These are phyloP conservation scores for Caenorhabditis sulstoni DNA, from an alignment of 2,888 invertebrate species.

Conservation along the genomic window DNA sequence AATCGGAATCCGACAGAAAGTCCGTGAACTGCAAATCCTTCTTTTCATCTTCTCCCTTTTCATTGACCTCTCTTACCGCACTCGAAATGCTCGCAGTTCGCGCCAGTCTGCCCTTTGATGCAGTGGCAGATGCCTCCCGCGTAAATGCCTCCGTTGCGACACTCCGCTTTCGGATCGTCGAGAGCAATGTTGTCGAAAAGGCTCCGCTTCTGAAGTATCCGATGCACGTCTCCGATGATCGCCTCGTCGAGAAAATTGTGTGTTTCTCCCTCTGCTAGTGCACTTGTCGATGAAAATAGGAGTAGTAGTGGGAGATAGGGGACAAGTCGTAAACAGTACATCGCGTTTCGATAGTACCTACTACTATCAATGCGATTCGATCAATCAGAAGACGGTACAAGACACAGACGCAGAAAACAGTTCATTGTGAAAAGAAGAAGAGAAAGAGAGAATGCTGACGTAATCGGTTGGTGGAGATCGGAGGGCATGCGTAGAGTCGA, in stretches of 20 bases:
- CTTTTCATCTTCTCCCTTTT: too few species aligned
- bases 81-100: conserved; percentile 71
- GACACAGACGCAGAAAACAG: conserved; percentile 5
- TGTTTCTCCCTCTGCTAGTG: neutral
- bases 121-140: conserved; percentile 70
- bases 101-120: conserved; percentile 72
- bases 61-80: conserved; percentile 62
- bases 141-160: conserved; percentile 69
- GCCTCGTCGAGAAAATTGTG: conserved; percentile 16
- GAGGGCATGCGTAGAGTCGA: conserved; percentile 1
- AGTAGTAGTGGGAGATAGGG: conserved; percentile 7
- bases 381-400: neutral
- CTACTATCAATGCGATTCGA: conserved; percentile 26
- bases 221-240: conserved; percentile 24
- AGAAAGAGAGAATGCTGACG: conserved; percentile 17
- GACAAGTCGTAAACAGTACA: conserved; percentile 29
- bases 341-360: conserved; percentile 13
- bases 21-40: conserved; percentile 70
- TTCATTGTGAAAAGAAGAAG: conserved; percentile 20
- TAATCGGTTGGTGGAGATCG: neutral
- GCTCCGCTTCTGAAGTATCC: conserved; percentile 60
- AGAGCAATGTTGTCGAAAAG: conserved; percentile 62
- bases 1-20: conserved; percentile 73
- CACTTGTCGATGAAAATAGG: conserved; percentile 24
- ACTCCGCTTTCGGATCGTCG: conserved; percentile 63